phyloP scores from a whole-genome alignment of 2,113 vertebrate species.

The Stegostoma tigrinum region DNA sequence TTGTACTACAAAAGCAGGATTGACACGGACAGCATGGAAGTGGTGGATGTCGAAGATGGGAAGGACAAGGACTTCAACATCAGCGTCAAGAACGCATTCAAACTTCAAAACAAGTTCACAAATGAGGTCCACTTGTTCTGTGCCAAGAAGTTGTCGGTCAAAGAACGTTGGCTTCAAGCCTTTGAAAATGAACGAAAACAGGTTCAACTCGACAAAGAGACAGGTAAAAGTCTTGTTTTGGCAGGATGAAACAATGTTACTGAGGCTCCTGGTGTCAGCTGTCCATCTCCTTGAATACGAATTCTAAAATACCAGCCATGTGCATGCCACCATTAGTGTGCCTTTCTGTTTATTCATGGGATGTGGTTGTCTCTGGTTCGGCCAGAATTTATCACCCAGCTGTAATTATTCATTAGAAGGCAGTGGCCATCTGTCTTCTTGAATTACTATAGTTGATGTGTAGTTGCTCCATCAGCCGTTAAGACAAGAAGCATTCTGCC shows the following conservation, averaged over 20 bases:
- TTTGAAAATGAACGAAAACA: slow-evolving; percentile 80
- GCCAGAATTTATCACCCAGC: too few species aligned
- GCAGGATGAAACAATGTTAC: neutral
- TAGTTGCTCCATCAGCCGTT: too few species aligned
- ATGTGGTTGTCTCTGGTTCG: too few species aligned
- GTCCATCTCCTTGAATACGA: neutral
- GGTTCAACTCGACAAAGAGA: slow-evolving; percentile 81
- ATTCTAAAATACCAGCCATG: neutral
- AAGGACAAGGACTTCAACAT: slow-evolving; percentile 84
- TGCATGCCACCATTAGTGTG: neutral
- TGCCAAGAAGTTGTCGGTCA: slow-evolving; percentile 85
- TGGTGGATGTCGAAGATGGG: slow-evolving; percentile 79
- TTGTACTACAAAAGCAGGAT: slow-evolving; percentile 86
- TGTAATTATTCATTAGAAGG: too few species aligned
- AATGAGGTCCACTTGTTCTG: slow-evolving; percentile 79
- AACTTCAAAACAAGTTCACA: slow-evolving; percentile 55
- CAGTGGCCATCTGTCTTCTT: too few species aligned
- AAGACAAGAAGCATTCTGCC: neutral
- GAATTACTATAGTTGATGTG: too few species aligned
- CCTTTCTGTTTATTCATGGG: too few species aligned
- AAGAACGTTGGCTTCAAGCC: slow-evolving; percentile 83
- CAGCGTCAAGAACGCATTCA: slow-evolving; percentile 81
- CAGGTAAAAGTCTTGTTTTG: slow-evolving; percentile 55
- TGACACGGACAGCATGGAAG: slow-evolving; percentile 80
- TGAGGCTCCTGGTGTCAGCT: too few species aligned